Percentiles rank a stretch among this genome's conserved stretches.
phyloP scores from a whole-genome alignment of 1,140 invertebrate species.

The Solenopsis fugax region DNA sequence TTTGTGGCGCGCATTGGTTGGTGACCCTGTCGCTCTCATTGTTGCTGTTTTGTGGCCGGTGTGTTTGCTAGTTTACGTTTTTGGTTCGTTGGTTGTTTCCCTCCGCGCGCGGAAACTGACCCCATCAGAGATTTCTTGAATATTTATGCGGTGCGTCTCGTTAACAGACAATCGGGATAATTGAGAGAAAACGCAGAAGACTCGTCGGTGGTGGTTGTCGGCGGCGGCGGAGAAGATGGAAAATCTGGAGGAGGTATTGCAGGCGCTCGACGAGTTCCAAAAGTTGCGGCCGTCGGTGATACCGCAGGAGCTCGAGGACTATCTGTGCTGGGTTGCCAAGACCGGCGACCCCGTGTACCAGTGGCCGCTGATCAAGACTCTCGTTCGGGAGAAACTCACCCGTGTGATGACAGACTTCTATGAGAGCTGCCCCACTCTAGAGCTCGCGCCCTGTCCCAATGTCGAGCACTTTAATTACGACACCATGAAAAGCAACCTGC shows the following conservation, averaged over 20 bases:
- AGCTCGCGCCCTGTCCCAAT: slow-evolving; percentile 94
- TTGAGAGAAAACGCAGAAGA: slow-evolving; percentile 31
- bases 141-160: slow-evolving; percentile 11
- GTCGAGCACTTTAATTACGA: slow-evolving; percentile 97
- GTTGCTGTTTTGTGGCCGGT: slow-evolving; percentile 76
- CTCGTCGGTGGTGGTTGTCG: slow-evolving; percentile 56
- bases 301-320: slow-evolving; percentile 96
- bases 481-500: slow-evolving; percentile 93
- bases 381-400: slow-evolving; percentile 95
- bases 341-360: slow-evolving; percentile 98
- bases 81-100: slow-evolving; percentile 71
- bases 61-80: slow-evolving; percentile 73
- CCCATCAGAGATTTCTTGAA: slow-evolving; percentile 10
- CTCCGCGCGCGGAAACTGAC: slow-evolving; percentile 6
- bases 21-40: slow-evolving; percentile 65
- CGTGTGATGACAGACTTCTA: slow-evolving; percentile 95
- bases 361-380: slow-evolving; percentile 94
- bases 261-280: slow-evolving; percentile 94
- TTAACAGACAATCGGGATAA: slow-evolving; percentile 43
- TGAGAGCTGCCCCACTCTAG: slow-evolving; percentile 91
- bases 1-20: background rate
- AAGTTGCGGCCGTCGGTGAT: slow-evolving; percentile 94
- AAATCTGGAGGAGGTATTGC: slow-evolving; percentile 94
- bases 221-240: slow-evolving; percentile 88
- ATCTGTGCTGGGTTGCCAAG: slow-evolving; percentile 95